Evolutionary conservation across 1,140 invertebrate genomes (phyloP), one percentile per base, ranked within the genome.

Genomic region (Tetramorium simillimum): DNA sequence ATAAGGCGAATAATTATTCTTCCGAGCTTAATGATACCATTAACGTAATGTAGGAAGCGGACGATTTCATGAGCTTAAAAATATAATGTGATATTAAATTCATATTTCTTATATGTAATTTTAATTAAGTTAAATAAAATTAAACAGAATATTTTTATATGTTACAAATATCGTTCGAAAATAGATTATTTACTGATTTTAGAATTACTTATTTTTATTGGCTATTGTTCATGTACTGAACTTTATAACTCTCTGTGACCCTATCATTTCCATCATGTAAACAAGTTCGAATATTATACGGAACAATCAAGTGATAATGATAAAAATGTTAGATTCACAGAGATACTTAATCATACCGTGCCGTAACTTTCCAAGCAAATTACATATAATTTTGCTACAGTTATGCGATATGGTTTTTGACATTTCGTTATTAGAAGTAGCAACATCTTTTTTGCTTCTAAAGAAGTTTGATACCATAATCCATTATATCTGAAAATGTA

Each of bases 61-160:
- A 69, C 21, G 62, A 24, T 40, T 2, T 69, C 77, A 80, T 80
- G n/a, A 80, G 14, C 77, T 80, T 69, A 80, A 80, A 69, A 40
- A 53, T 18, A 18, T 40, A 69, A 53, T 12, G 5, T 12, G 18
- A 80, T 53, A 49, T 80, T 69, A 69, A 80, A 18, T 80, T n/a
- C n/a, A n/a, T 37, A 69, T 21, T 46, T 37, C 40, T 14, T n/a
- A 18, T 33, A 46, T 80, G 37, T n/a, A n/a, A 65, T 65, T 37
- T 65, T 40, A 33, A 33, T 40, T 28, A 2, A 43, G 3, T 33
- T 72, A 49, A 14, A 0, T 7, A 10, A 10, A 40, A 24, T 76
- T 75, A 14, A 56, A 24, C 7, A 24, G 28, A 7, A 14, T 46
- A 10, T 37, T 73, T 73, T 28, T 75, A 56, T 21, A 6, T 56